Evolutionary conservation across 2,797 vertebrate genomes (phyloP).

Genomic region (Liparis tanakae): DNA sequence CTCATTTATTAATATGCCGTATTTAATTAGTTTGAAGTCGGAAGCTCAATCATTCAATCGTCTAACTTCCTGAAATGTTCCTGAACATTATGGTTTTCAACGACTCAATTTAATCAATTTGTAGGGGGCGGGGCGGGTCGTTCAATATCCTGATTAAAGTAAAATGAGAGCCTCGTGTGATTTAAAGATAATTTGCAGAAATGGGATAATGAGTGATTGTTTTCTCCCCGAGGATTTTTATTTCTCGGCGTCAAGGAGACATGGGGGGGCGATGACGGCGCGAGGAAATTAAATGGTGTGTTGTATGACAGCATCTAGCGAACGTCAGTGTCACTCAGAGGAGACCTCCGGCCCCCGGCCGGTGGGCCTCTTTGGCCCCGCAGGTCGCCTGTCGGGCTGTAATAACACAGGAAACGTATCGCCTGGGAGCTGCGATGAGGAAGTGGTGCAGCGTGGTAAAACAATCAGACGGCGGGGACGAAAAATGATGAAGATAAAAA

Average conservation of each 20-base stretch:
- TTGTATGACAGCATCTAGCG: slow-evolving; percentile 37
- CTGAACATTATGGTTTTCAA: background rate
- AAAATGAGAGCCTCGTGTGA: background rate
- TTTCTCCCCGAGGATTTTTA: slow-evolving; percentile 3
- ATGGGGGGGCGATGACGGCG: slow-evolving; percentile 3
- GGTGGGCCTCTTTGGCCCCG: slow-evolving; percentile 10
- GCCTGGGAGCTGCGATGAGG: slow-evolving; percentile 1
- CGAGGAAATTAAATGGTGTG: slow-evolving; percentile 19
- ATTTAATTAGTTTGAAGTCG: background rate
- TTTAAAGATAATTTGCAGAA: background rate
- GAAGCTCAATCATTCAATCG: background rate
- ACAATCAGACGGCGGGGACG: slow-evolving; percentile 7
- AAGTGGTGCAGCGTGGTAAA: slow-evolving; percentile 26
- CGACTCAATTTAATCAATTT: background rate
- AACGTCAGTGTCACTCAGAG: slow-evolving; percentile 35
- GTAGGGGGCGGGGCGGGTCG: background rate
- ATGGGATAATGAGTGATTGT: background rate
- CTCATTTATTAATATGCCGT: background rate
- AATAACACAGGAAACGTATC: slow-evolving; percentile 8
- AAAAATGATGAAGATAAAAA: background rate
- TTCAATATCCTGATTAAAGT: background rate
- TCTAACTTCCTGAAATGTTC: background rate
- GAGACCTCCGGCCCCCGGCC: slow-evolving; percentile 34
- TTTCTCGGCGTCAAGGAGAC: slow-evolving; percentile 4
- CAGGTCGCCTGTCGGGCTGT: slow-evolving; percentile 20